Base-by-base conservation (phyloP, 2,113 vertebrate genomes). In the Centropristis striata region DNA sequence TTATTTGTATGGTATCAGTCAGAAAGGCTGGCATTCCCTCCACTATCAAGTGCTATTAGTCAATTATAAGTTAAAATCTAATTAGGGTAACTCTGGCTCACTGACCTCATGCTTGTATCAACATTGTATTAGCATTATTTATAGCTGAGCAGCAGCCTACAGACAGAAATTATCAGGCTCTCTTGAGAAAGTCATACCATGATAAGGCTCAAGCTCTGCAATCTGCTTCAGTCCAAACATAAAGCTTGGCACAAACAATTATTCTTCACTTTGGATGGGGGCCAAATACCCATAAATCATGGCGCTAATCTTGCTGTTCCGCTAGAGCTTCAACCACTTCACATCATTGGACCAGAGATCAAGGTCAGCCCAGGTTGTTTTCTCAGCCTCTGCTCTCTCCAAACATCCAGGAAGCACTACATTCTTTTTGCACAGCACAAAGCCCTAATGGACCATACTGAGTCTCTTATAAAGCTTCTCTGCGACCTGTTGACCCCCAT, bases 121-220 rank as follows among this genome's bases (percentile, higher is more conserved):
- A 41, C 58, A 21, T 46, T 66, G 69, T 41, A n/a, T 73, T 71
- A 64, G 15, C 4, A 39, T 42, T 47, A 67, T 32, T 57, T 36
- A 63, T 70, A 58, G 54, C 53, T 27, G 15, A 64, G 37, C 58
- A 12, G 25, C 49, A 23, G 39, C 61, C 60, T 54, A n/a, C 44
- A 39, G 13, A 60, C 72, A 83, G 55, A 76, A 78, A 67, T 68
- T 49, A 76, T 44, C 67, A 50, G 25, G 9, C 66, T 44, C 65
- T 71, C 27, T 42, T 44, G 44, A 60, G 58, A 84, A 51, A 68
- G n/a, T 28, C 27, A 27, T 16, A n/a, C 36, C 4, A 27, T 15
- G 55, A 78, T 81, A 64, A 76, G 57, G 23, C 61, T 51, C 16
- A 23, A 47, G 21, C 44, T 25, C 42, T 60, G 55, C 8, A 44